phyloP scores from a whole-genome alignment of 2,797 vertebrate species.

The Denticeps clupeoides region DNA sequence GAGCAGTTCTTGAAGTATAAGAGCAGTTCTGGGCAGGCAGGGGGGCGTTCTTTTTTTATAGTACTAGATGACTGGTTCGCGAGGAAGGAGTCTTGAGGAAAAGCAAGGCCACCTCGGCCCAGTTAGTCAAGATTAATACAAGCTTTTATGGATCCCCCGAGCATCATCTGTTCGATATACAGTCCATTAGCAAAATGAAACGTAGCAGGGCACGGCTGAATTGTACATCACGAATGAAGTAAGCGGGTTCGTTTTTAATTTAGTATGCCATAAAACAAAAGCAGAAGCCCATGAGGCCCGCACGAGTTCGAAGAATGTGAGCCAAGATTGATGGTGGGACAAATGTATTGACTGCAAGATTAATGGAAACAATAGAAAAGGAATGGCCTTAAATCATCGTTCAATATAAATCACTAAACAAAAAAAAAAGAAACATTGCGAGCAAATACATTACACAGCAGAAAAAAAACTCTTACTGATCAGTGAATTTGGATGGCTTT shows the following conservation, averaged over 20 bases:
- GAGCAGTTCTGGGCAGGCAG: background rate
- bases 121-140: conserved; percentile 27
- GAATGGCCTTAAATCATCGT: conserved; percentile 4
- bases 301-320: background rate
- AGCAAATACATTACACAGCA: too few species aligned
- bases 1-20: background rate
- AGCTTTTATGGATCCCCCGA: conserved; percentile 12
- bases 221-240: conserved; percentile 12
- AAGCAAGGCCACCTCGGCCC: conserved; percentile 12
- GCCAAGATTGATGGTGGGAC: background rate
- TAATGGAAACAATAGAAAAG: background rate
- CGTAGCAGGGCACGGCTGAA: background rate
- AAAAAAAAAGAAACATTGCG: background rate
- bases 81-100: conserved; percentile 18
- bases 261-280: background rate
- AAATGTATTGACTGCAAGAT: background rate
- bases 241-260: background rate
- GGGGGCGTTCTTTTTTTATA: too few species aligned
- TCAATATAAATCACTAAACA: background rate
- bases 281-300: background rate
- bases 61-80: too few species aligned
- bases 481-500: too few species aligned
- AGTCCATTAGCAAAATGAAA: conserved; percentile 21
- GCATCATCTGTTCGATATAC: conserved; percentile 18
- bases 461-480: too few species aligned